Evolutionary conservation across 2,113 vertebrate species (phyloP), one percentile per base, ranked within the genome.

Genomic region (Periophthalmus modestus): DNA sequence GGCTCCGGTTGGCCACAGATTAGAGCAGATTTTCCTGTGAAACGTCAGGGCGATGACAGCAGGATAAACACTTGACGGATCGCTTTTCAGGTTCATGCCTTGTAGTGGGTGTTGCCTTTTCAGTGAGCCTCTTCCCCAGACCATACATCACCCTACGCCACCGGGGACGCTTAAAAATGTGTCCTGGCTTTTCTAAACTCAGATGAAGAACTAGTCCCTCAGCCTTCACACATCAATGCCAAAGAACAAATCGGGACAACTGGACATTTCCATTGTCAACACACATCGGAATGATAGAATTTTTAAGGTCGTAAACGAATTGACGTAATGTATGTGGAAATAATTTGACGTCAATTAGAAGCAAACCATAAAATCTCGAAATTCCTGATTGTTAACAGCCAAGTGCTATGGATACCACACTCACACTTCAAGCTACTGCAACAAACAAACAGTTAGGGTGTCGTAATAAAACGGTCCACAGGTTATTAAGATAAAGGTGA

Each of bases 91-190:
- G 19, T 72, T 12, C 0, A 33, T 71, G 90, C 81, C 91, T 90
- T 83, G 84, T 80, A 83, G 82, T 66, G 86, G 86, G 78, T 91
- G 90, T 94, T 86, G 74, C 15, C 72, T 87, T n/a, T 92, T 87
- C 88, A 89, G 68, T 3, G 14, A 5, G 58, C 15, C 82, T 77
- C 81, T 79, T 92, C 85, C 84, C 14, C 87, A 86, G 58, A 24
- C 36, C 46, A 7, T 77, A 71, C 43, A 86, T 86, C 81, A 80
- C 0, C 1, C 23, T 18, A 15, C 6, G 59, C 23, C 21, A 9
- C 61, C 2, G 5, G 63, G 57, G 36, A 66, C 21, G 5, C 43
- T 18, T 0, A 10, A 54, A 5, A 62, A 12, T 36, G 55, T 50
- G 24, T 21, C 18, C 1, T 5, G 34, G 23, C 9, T 4, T 69